Percentiles rank a stretch among this genome's conserved stretches.
phyloP scores from a whole-genome alignment of 2,113 vertebrate species.

The Cyphomyrus plagiostoma region DNA sequence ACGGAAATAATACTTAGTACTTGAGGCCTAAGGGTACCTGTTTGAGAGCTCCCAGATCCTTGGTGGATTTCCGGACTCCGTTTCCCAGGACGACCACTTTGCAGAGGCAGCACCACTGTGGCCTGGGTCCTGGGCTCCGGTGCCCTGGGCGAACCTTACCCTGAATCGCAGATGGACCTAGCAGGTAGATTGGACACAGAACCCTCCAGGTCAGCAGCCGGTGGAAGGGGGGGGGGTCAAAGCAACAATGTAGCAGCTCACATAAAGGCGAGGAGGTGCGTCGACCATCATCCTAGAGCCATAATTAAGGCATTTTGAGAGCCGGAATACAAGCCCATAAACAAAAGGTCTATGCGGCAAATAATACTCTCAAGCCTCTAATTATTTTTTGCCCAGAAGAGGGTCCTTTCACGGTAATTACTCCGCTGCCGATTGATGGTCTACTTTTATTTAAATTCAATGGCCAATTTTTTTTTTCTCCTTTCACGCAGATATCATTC shows the following conservation, averaged over 20 bases:
- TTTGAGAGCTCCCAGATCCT: slow-evolving; percentile 57
- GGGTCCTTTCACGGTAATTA: background rate
- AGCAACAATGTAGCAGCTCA: background rate
- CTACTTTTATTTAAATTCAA: background rate
- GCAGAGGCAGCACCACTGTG: slow-evolving; percentile 81
- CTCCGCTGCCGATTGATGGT: background rate
- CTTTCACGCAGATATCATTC: background rate
- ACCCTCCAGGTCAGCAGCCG: background rate
- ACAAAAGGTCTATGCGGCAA: background rate
- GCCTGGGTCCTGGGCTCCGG: slow-evolving; percentile 45
- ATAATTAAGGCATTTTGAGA: background rate
- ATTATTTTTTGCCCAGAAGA: background rate
- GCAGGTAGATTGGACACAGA: slow-evolving; percentile 2
- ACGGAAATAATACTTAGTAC: background rate
- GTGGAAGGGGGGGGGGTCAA: background rate
- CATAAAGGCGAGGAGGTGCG: background rate
- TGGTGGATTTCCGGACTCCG: slow-evolving; percentile 68
- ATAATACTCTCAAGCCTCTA: background rate
- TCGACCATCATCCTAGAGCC: background rate
- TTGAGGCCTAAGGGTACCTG: slow-evolving; percentile 40
- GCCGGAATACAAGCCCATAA: background rate
- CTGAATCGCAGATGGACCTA: slow-evolving; percentile 58
- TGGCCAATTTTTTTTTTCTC: background rate
- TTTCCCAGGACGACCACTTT: slow-evolving; percentile 85
- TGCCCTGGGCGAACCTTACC: slow-evolving; percentile 46